phyloP scores from a whole-genome alignment of 2,888 invertebrate genomes.

The Drosophila ustulata region DNA sequence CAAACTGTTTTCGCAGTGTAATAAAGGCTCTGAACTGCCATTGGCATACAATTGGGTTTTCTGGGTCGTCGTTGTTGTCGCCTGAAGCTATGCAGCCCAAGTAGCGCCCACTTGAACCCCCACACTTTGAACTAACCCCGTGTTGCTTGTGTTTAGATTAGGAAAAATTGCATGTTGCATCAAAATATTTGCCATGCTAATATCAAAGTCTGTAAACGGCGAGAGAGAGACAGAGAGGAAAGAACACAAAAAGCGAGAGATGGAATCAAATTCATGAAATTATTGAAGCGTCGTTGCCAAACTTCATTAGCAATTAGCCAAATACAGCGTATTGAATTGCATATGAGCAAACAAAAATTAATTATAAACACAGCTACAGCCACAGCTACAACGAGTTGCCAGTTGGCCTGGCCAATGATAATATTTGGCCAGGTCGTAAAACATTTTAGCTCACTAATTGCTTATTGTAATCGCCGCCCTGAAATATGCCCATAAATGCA shows the following conservation, averaged over 20 bases:
- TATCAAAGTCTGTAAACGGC: conserved; percentile 23
- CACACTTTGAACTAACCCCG: not conserved
- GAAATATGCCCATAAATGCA: conserved; percentile 31
- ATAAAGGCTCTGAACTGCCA: conserved; percentile 44
- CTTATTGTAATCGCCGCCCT: conserved; percentile 36
- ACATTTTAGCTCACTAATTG: conserved; percentile 47
- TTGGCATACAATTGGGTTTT: conserved; percentile 75
- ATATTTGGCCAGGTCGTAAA: conserved; percentile 44
- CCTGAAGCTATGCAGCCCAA: conserved; percentile 74
- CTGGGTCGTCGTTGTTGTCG: conserved; percentile 48
- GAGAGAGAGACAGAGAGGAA: not conserved
- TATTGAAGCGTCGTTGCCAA: conserved; percentile 39
- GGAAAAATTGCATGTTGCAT: conserved; percentile 77
- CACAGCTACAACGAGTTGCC: conserved; percentile 1
- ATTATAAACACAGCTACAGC: conserved; percentile 58
- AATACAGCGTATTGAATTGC: conserved; percentile 52
- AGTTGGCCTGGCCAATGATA: conserved; percentile 21
- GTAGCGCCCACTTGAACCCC: conserved; percentile 37
- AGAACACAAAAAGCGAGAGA: not conserved
- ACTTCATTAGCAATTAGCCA: conserved; percentile 58
- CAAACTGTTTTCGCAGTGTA: conserved; percentile 50
- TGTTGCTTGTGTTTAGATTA: conserved; percentile 73
- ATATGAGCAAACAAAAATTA: conserved; percentile 61
- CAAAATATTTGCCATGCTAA: conserved; percentile 72
- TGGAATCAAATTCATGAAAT: conserved; percentile 15